These are phyloP conservation scores for Poeciliopsis retropinna DNA, from an alignment of 2,113 vertebrate genomes.

Conservation along the genomic window DNA sequence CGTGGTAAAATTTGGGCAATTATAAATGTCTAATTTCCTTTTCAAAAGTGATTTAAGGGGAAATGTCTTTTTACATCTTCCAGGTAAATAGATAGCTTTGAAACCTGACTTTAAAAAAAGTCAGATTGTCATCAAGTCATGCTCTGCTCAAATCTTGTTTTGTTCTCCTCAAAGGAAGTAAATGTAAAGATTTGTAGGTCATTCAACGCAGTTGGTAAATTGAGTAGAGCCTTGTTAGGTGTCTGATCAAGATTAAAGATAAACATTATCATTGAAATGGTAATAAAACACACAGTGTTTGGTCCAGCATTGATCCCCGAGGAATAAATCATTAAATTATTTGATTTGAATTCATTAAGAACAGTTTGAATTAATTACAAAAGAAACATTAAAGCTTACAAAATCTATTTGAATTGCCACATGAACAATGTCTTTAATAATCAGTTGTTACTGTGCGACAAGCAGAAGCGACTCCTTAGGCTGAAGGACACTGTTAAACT, in stretches of 20 bases:
- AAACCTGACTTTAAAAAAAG: not conserved
- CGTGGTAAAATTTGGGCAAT: no score
- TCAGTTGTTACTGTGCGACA: not conserved
- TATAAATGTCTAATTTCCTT: no score
- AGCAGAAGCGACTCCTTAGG: not conserved
- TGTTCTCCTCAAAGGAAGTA: not conserved
- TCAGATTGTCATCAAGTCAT: not conserved
- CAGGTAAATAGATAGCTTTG: not conserved
- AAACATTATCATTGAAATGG: not conserved
- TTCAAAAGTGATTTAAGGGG: not conserved
- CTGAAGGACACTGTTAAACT: not conserved
- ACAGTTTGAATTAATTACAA: not conserved
- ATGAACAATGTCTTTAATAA: not conserved
- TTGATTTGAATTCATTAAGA: not conserved
- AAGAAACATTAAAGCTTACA: not conserved
- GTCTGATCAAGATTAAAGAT: not conserved
- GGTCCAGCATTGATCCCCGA: not conserved
- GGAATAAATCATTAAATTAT: not conserved
- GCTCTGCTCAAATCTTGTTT: not conserved
- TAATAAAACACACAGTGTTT: not conserved
- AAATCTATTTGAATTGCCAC: not conserved
- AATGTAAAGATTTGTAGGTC: not conserved
- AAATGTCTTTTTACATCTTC: not conserved
- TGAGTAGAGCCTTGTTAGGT: not conserved
- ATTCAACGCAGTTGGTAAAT: not conserved